Evolutionary conservation across 2,797 vertebrate genomes (phyloP), one percentile per base, ranked within the genome.

Genomic region (Acropternis orthonyx): DNA sequence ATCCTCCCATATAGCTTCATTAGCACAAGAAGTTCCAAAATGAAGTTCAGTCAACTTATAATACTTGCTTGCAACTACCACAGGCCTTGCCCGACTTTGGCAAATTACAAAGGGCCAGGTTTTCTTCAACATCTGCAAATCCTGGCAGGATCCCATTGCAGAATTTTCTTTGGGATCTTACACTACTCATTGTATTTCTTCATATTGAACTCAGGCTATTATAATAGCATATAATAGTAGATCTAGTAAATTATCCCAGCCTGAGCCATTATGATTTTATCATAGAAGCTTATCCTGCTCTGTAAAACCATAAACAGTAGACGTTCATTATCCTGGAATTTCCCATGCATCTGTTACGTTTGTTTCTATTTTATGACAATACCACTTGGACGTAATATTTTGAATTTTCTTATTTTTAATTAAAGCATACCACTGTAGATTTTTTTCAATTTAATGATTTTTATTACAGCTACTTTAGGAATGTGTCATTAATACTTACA

Each of bases 401-500:
- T 73, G n/a, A 67, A 83, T 52, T 61, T 51, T 54, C n/a, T 28
- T 77, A 9, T 69, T 89, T 52, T 78, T 71, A 16, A 54, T 75
- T 92, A 93, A 89, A 81, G 7, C 7, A 62, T 22, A 30, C 12
- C 3, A 28, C 0, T 30, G 9, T 21, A 26, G 69, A 49, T 34
- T 52, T 65, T 46, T 44, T 17, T 2, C 5, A n/a, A 43, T 63
- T 32, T 4, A 1, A 5, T 58, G 59, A 58, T 71, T 32, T 17
- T 49, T 27, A 54, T 48, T 85, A 76, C 15, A 61, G 22, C 21
- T 76, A 46, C 26, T 91, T 92, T 66, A 72, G 88, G 49, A 86
- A 73, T 1, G 4, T 18, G 10, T 18, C 67, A 85, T 86, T 49
- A 85, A 61, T 81, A 98, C 98, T 98, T 98, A 99, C 99, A 91